Percentiles rank a stretch among this genome's conserved stretches.
These are phyloP conservation scores for Helleia helle DNA, from an alignment of 2,888 invertebrate species.

Conservation along the genomic window DNA sequence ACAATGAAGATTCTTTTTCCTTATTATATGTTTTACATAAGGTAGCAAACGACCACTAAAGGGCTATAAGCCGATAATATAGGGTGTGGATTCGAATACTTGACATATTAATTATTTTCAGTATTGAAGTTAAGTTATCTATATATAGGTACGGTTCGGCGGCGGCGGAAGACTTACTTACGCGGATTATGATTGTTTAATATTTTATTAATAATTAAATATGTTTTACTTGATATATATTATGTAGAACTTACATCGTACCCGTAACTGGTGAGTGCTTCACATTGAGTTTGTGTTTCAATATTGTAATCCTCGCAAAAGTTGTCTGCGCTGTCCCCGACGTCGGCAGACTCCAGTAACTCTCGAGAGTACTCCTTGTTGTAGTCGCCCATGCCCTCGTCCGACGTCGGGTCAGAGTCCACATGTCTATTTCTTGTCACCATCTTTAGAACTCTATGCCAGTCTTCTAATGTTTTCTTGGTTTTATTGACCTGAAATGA, in stretches of 20 bases:
- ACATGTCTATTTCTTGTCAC: slow-evolving; percentile 40
- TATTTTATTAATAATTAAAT: too few relatives aligned
- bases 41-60: too few relatives aligned
- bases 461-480: slow-evolving; percentile 50
- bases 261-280: slow-evolving; percentile 6
- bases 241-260: slow-evolving; percentile 15
- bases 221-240: too few relatives aligned
- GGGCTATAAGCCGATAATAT: too few relatives aligned
- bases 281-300: slow-evolving; percentile 39
- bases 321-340: slow-evolving; percentile 32
- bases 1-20: too few relatives aligned
- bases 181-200: too few relatives aligned
- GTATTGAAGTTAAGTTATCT: too few relatives aligned
- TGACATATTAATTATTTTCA: too few relatives aligned
- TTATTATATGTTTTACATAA: too few relatives aligned
- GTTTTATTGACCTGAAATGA: slow-evolving; percentile 47
- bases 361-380: slow-evolving; percentile 45
- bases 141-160: too few relatives aligned
- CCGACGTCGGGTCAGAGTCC: slow-evolving; percentile 13
- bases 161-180: too few relatives aligned
- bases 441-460: slow-evolving; percentile 53
- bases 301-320: slow-evolving; percentile 40
- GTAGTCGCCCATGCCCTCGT: slow-evolving; percentile 55
- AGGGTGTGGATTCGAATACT: too few relatives aligned
- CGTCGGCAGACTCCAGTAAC: slow-evolving; percentile 42